A percentile compares a stretch with the other conserved stretches of the same genome.
phyloP scores from a whole-genome alignment of 1,140 invertebrate species.

The Drosophila quadrilineata region DNA sequence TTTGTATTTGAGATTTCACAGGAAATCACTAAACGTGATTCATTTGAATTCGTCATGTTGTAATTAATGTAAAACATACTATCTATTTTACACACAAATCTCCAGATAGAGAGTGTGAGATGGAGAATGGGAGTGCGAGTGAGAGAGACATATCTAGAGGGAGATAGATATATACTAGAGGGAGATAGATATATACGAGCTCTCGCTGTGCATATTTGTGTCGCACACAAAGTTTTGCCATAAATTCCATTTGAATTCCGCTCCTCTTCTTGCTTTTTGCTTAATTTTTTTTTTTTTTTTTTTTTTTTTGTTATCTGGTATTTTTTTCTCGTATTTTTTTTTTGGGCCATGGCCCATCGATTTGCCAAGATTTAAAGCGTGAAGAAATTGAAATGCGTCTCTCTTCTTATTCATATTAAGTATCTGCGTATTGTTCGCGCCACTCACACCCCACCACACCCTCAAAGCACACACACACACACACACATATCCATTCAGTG shows the following conservation, averaged over 20 bases:
- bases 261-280: no score
- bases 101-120: no score
- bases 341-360: conserved; percentile 44
- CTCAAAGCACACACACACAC: no score
- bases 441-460: not conserved
- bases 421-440: conserved; percentile 19
- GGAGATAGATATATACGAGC: not conserved
- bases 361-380: conserved; percentile 45
- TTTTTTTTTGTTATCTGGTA: no score
- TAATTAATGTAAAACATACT: conserved; percentile 29
- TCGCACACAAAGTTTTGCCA: conserved; percentile 35
- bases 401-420: conserved; percentile 36
- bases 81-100: conserved; percentile 8
- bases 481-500: no score
- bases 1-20: no score
- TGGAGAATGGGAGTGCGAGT: no score
- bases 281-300: no score
- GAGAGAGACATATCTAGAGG: no score
- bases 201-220: conserved; percentile 17
- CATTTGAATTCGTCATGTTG: conserved; percentile 21
- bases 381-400: conserved; percentile 41
- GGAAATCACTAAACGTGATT: conserved; percentile 15
- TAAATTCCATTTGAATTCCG: conserved; percentile 46
- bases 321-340: no score
- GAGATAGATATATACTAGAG: no score